These are phyloP conservation scores for Labeo rohita DNA, from an alignment of 2,113 vertebrate genomes.

Conservation along the genomic window DNA sequence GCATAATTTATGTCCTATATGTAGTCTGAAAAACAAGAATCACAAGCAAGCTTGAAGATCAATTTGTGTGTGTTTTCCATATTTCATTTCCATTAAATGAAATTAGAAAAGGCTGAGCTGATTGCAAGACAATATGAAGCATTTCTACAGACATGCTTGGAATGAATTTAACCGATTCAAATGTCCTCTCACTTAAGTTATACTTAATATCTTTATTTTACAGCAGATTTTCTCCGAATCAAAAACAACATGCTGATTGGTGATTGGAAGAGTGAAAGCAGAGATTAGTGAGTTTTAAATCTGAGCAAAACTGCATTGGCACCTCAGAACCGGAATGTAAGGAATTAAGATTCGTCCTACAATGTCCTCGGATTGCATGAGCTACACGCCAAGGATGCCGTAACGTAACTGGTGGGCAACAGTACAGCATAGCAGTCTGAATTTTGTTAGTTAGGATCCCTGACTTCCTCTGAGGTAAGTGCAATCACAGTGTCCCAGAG, in stretches of 20 bases:
- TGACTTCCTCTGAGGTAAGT: constrained; percentile 38
- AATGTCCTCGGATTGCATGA: constrained; percentile 28
- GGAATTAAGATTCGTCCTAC: constrained; percentile 25
- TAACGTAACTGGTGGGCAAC: constrained; percentile 10
- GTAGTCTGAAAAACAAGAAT: constrained; percentile 50
- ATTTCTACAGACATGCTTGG: constrained; percentile 65
- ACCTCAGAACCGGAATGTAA: constrained; percentile 50
- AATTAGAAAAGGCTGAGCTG: constrained; percentile 52
- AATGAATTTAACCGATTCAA: constrained; percentile 53
- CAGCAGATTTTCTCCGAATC: neutral
- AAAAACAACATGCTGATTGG: constrained; percentile 4
- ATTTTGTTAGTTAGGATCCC: constrained; percentile 30
- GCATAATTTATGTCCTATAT: constrained; percentile 13
- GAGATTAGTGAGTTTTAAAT: constrained; percentile 10
- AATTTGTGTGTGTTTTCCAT: constrained; percentile 50
- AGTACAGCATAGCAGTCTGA: constrained; percentile 22
- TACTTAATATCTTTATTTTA: neutral
- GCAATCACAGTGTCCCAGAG: constrained; percentile 55
- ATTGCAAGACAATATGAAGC: constrained; percentile 51
- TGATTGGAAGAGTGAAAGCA: constrained; percentile 25
- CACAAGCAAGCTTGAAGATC: constrained; percentile 26
- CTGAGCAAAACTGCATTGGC: neutral
- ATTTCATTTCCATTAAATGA: constrained; percentile 42
- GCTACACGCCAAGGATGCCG: neutral
- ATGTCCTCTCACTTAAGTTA: neutral